Evolutionary conservation across 2,113 vertebrate species (phyloP).

Genomic region (Dinomys branickii): DNA sequence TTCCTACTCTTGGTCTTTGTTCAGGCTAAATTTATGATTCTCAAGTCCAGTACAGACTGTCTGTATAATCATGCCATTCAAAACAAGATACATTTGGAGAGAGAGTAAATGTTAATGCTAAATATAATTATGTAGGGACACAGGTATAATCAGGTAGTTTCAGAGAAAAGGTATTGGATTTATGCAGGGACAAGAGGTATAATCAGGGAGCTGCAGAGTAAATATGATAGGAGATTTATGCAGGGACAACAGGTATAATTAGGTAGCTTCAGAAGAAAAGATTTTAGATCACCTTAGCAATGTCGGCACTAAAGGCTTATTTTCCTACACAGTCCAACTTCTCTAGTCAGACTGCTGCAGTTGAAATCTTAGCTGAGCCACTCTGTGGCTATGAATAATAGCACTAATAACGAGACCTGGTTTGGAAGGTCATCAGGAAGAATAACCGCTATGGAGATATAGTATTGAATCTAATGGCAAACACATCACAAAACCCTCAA

Average conservation of each 20-base stretch:
- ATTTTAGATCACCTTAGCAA: background rate
- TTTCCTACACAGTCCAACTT: background rate
- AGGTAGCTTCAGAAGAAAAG: background rate
- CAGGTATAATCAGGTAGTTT: conserved; percentile 30
- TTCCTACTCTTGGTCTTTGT: background rate
- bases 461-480: conserved; percentile 4
- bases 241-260: no score
- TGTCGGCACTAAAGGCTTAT: background rate
- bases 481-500: background rate
- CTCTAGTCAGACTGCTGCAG: background rate
- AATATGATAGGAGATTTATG: background rate
- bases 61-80: background rate
- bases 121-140: background rate
- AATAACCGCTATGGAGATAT: conserved; percentile 47
- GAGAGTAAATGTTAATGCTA: background rate
- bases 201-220: conserved; percentile 5
- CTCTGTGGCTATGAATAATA: background rate
- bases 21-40: conserved; percentile 23
- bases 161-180: background rate
- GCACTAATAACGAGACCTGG: background rate
- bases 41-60: background rate
- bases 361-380: background rate
- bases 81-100: background rate
- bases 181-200: background rate
- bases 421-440: background rate